Base-by-base conservation (phyloP, 2,113 vertebrate genomes). In the Paradisaea rubra region DNA sequence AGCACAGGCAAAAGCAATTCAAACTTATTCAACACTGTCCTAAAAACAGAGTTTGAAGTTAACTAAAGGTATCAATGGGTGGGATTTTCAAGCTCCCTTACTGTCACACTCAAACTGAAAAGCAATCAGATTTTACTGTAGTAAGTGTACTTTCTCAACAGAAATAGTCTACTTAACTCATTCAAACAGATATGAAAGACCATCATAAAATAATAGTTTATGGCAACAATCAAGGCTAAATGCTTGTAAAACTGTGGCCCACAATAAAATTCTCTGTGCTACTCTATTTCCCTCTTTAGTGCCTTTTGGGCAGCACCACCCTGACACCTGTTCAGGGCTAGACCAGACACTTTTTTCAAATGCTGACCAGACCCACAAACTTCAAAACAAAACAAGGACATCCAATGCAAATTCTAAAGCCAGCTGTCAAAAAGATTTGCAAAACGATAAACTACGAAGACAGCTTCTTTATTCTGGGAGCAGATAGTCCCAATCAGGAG, bases 241-340 rank as follows among this genome's bases (percentile, higher is more conserved):
- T 10, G 39, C 28, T 19, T 72, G 37, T 21, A 44, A 64, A 89
- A 53, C 30, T 35, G 6, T 11, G 17, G 52, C 15, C 21, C 45
- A 27, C 14, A 66, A 47, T 41, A 45, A 53, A 78, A 31, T 39
- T 68, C 33, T 30, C 64, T 20, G 15, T 60, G 52, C 30, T 47
- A 24, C 24, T 47, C 1, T 0, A 8, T 57, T 49, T 52, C 44
- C 57, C 64, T 71, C 42, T 49, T 33, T 3, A 57, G 17, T 19
- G 47, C 13, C 33, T 73, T 65, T 24, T 22, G 61, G 52, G 31
- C 27, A 70, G 41, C 71, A n/a, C 21, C n/a, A 23, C 15, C 54
- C 52, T 42, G 27, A 42, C 13, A 30, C 11, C n/a, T 7, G 5
- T 1, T 21, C 7, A 17, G 0, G 1, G 20, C 25, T 20, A 39